phyloP scores from a whole-genome alignment of 2,888 invertebrate species.

The Galeopsomyia nigrocyanea region DNA sequence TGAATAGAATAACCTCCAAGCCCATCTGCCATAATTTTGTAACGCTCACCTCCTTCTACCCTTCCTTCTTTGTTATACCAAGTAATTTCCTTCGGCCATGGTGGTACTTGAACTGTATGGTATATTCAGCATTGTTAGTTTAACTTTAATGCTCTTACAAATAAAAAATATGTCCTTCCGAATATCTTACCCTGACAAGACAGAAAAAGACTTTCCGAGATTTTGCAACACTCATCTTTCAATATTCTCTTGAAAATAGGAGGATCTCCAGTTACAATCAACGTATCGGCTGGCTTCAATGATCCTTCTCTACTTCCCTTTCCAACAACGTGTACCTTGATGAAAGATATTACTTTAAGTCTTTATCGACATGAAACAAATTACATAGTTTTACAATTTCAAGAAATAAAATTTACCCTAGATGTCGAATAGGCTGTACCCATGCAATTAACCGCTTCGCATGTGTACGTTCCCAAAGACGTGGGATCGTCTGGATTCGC shows the following conservation, averaged over 20 bases:
- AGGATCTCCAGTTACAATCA: constrained; percentile 77
- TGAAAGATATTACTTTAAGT: not conserved
- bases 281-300: constrained; percentile 76
- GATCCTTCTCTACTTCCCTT: constrained; percentile 80
- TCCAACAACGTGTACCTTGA: constrained; percentile 82
- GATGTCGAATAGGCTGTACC: constrained; percentile 87
- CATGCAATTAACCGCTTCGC: constrained; percentile 91
- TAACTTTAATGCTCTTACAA: not conserved
- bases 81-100: constrained; percentile 85
- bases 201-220: constrained; percentile 82
- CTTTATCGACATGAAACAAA: not conserved
- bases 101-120: constrained; percentile 80
- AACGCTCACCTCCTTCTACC: constrained; percentile 79
- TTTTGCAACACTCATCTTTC: constrained; percentile 80
- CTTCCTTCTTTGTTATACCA: constrained; percentile 91
- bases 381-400: not conserved
- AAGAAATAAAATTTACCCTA: constrained; percentile 66
- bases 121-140: not conserved
- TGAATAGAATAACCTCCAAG: constrained; percentile 85
- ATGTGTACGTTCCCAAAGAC: constrained; percentile 88
- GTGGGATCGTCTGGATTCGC: constrained; percentile 88
- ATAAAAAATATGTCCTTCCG: no score
- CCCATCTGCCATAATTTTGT: constrained; percentile 84
- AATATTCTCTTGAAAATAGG: constrained; percentile 85
- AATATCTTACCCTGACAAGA: constrained; percentile 78